Conservation (phyloP, 1,140 invertebrate genomes). For the Lethrus apterus region DNA sequence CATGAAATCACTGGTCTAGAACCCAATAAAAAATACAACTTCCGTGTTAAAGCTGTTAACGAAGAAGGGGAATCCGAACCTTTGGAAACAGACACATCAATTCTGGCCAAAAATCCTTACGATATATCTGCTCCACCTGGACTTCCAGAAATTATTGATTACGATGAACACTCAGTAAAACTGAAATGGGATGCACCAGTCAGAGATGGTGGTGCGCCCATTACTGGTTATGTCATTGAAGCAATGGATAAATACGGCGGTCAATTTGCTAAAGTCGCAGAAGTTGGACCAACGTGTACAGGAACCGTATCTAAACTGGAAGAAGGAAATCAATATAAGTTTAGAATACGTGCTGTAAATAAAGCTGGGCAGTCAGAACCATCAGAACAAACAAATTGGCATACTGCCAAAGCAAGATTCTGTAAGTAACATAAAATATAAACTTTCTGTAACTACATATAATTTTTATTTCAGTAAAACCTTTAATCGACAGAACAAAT, state of each 20-base stretch:
- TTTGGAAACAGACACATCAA: conserved; percentile 76
- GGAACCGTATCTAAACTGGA: conserved; percentile 82
- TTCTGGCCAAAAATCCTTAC: conserved; percentile 93
- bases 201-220: conserved; percentile 92
- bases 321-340: conserved; percentile 93
- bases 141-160: conserved; percentile 87
- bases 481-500: conserved; percentile 86
- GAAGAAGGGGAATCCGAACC: conserved; percentile 94
- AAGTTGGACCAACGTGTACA: conserved; percentile 71
- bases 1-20: conserved; percentile 81
- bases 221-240: conserved; percentile 91
- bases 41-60: conserved; percentile 90
- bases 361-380: conserved; percentile 94
- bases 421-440: conserved; percentile 61
- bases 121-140: conserved; percentile 84
- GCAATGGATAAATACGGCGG: conserved; percentile 67
- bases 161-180: conserved; percentile 86
- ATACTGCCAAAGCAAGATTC: conserved; percentile 89
- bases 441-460: conserved; percentile 20
- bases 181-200: conserved; percentile 94
- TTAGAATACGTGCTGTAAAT: conserved; percentile 89
- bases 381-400: conserved; percentile 88
- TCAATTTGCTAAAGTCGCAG: conserved; percentile 61
- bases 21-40: conserved; percentile 89
- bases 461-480: conserved; percentile 65